Base-by-base conservation (phyloP, 2,113 vertebrate genomes). In the Megaceryle torquata region DNA sequence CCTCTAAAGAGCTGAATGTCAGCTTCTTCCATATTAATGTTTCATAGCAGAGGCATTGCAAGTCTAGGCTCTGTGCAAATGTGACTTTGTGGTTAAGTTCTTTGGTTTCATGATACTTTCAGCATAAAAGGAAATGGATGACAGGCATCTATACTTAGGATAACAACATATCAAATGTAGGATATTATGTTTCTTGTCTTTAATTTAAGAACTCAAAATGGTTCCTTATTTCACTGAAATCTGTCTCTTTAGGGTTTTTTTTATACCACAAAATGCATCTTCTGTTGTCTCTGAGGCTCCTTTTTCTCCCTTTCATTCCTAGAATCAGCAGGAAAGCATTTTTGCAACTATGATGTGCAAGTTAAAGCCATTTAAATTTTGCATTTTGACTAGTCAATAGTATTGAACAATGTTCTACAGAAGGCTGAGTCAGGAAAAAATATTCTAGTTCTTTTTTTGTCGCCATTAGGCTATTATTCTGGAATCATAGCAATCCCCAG, bases 161-260 rank as follows among this genome's bases (percentile, higher is more conserved):
- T 86, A 91, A 83, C 75, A 82, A 83, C 29, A 24, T 50, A 84
- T 76, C 67, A 86, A 93, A 85, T 82, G 33, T 25, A 37, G 21
- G 18, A n/a, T 91, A 93, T 91, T 65, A 31, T 51, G n/a, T 89
- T 95, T 84, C 91, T 94, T 57, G 22, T n/a, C 48, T 91, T 88
- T 75, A 93, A 89, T 84, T 94, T 69, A 86, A 81, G 60, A 84
- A 83, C 60, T 86, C 35, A 60, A 65, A 93, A 91, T 29, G 19
- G 46, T 81, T 83, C 56, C 33, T 48, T 14, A 11, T 90, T 91
- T 93, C 48, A 64, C 29, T 77, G 33, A 94, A 94, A 79, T 37
- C 57, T 80, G 3, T n/a, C 31, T 37, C 25, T 69, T 3, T 7
- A 15, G 3, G 2, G 0, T 5, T 68, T 79, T 83, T 88, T 88